Evolutionary conservation across 2,113 vertebrate species (phyloP).

Genomic region (Oophaga pumilio): DNA sequence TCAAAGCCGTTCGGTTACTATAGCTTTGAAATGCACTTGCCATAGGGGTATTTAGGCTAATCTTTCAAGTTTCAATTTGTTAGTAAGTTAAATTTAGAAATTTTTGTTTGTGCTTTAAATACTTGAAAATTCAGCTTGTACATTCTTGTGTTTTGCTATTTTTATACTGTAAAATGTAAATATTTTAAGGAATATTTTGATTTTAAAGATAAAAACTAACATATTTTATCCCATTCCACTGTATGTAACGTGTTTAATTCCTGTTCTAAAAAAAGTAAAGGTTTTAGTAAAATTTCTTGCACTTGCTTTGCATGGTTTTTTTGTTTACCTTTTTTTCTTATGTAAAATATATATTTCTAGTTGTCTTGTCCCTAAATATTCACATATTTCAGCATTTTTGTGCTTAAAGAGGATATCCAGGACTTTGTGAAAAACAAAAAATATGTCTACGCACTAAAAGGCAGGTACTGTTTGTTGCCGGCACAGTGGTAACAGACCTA

Average conservation of each 20-base stretch:
- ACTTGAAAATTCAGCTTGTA: conserved; percentile 84
- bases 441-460: too few species aligned
- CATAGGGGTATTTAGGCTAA: conserved; percentile 68
- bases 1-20: conserved; percentile 66
- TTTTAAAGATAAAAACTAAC: conserved; percentile 84
- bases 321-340: neutral
- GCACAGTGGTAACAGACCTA: too few species aligned
- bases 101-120: conserved; percentile 73
- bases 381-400: neutral
- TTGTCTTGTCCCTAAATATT: neutral
- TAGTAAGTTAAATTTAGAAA: conserved; percentile 65
- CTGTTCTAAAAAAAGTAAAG: conserved; percentile 58
- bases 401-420: too few species aligned
- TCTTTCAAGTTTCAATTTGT: conserved; percentile 67
- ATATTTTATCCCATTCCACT: conserved; percentile 77
- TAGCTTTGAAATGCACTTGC: conserved; percentile 70
- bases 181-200: conserved; percentile 90
- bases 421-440: too few species aligned
- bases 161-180: conserved; percentile 89
- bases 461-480: too few species aligned
- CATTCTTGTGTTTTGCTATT: conserved; percentile 84
- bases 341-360: neutral
- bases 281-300: conserved; percentile 46
- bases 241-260: conserved; percentile 61
- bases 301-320: conserved; percentile 57